Evolutionary conservation across 2,113 vertebrate species (phyloP).

Genomic region (Lepus americanus): DNA sequence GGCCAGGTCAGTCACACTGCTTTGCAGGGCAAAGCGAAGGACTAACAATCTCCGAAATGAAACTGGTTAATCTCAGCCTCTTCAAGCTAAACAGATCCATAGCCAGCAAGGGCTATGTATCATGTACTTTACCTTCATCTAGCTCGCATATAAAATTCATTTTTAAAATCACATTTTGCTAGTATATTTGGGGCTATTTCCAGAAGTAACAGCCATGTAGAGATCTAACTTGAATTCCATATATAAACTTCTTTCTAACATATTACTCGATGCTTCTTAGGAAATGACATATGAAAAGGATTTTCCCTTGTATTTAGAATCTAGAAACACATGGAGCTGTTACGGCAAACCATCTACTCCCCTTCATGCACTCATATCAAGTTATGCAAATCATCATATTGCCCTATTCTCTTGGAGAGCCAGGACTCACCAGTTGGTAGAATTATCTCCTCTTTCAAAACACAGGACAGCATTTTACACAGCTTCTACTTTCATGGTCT

Average conservation of each 20-base stretch:
- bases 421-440: slow-evolving; percentile 29
- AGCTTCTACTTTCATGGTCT: slow-evolving; percentile 57
- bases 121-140: neutral
- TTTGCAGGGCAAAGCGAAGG: neutral
- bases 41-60: neutral
- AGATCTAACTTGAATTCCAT: neutral
- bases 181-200: neutral
- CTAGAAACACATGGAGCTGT: neutral
- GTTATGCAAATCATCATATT: neutral
- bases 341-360: neutral
- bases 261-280: neutral
- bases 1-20: neutral
- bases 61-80: neutral
- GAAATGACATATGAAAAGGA: slow-evolving; percentile 18
- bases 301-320: neutral
- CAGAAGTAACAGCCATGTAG: slow-evolving; percentile 8
- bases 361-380: slow-evolving; percentile 18
- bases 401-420: neutral
- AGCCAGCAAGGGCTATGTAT: neutral
- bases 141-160: neutral
- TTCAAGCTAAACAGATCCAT: neutral
- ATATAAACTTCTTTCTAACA: neutral
- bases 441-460: slow-evolving; percentile 52
- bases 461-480: neutral
- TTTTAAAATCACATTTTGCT: slow-evolving; percentile 26